Evolutionary conservation across 2,888 invertebrate species (phyloP), one percentile per base, ranked within the genome.

Genomic region (Aphodius granarius): DNA sequence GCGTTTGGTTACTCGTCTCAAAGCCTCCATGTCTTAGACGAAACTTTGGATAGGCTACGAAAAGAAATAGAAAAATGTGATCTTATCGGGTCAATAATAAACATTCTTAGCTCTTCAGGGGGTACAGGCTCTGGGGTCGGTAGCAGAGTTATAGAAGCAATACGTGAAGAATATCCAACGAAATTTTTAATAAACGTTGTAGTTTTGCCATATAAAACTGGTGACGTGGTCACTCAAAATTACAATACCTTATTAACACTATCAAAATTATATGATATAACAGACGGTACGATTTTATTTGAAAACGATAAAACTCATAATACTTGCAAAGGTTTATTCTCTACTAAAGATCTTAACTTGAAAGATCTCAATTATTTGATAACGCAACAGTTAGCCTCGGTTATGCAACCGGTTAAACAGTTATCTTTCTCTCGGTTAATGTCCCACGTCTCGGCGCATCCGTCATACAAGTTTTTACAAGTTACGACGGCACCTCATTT

Each of bases 41-140:
- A 83, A 1, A 82, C 88, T 22, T 74, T 88, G 68, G 88, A 89
- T 65, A 81, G 80, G 63, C 80, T 88, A 0, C 82, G 88, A 74
- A 83, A 80, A 75, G 88, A 89, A 81, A 78, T 85, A 64, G 90
- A 90, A 81, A 86, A 82, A 65, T 83, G 85, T 73, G 89, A 89
- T 82, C 82, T 82, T 71, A 78, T 89, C 4, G 83, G 85, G n/a
- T 86, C 86, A 71, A 85, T 90, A 74, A 80, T 89, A n/a, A 84
- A 85, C 74, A 81, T 89, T 15, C 84, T 88, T 18, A 88, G 89
- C 80, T 86, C 88, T 19, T 88, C 89, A 13, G 90, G 90, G 66
- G 90, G 90, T 15, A 90, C 90, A 1, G 90, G 90, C 17, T 89
- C 90, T 13, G 90, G 90, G 4, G 86, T 89, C 20, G 89, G 89